phyloP scores from a whole-genome alignment of 92 coral and sea anemone species.

The Porites divaricata region DNA sequence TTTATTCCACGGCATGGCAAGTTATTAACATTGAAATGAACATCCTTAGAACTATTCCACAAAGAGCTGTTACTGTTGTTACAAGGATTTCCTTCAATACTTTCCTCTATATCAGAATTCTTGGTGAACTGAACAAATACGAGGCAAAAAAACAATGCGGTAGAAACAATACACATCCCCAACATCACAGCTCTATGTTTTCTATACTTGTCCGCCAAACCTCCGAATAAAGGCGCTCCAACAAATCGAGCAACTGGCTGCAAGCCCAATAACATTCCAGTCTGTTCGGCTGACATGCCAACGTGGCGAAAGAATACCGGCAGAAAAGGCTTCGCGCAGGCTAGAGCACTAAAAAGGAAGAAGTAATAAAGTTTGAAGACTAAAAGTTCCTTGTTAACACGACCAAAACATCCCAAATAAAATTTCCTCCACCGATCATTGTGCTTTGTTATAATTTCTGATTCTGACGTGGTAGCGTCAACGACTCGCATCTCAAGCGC shows the following conservation, averaged over 20 bases:
- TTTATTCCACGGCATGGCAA: neutral
- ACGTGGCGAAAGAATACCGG: slow-evolving; percentile 76
- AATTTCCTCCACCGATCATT: neutral
- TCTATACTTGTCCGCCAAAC: slow-evolving; percentile 77
- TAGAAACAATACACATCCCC: slow-evolving; percentile 43
- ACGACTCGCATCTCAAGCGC: neutral
- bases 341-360: slow-evolving; percentile 64
- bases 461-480: neutral
- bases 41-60: neutral
- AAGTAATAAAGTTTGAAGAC: slow-evolving; percentile 77
- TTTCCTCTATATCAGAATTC: neutral
- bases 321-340: slow-evolving; percentile 60
- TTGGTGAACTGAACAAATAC: slow-evolving; percentile 50
- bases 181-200: slow-evolving; percentile 67
- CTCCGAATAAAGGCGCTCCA: slow-evolving; percentile 71
- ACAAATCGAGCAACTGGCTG: slow-evolving; percentile 73
- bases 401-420: neutral
- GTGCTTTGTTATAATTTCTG: neutral
- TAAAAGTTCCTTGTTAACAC: slow-evolving; percentile 39
- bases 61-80: neutral
- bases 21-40: neutral
- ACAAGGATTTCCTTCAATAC: neutral
- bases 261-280: slow-evolving; percentile 67
- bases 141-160: slow-evolving; percentile 61
- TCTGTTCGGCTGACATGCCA: slow-evolving; percentile 72